Evolutionary conservation across 2,797 vertebrate species (phyloP).

Genomic region (Pipistrellus kuhlii): DNA sequence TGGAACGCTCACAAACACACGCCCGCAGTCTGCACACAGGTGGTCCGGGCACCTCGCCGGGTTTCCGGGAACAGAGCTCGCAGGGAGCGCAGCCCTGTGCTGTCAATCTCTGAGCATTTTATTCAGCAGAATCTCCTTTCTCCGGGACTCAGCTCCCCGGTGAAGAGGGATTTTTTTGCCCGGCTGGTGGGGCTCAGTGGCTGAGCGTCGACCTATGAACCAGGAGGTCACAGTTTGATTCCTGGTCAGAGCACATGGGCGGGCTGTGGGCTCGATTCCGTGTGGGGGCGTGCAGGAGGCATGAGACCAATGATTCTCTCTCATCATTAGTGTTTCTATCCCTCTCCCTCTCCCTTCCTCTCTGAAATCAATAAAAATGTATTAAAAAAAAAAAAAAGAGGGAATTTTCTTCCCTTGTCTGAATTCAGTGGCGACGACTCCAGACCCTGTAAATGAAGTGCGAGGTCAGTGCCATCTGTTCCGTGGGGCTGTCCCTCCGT

Average conservation of each 20-base stretch:
- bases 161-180: not conserved
- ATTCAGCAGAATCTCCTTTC: not conserved
- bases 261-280: not conserved
- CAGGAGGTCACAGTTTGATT: not conserved
- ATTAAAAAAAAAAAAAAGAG: too few relatives aligned
- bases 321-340: not conserved
- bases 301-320: too few relatives aligned
- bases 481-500: fast-evolving
- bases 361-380: not conserved
- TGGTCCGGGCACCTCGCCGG: fast-evolving
- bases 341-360: not conserved
- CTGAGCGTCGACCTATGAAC: not conserved
- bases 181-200: too few relatives aligned
- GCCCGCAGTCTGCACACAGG: not conserved
- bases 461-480: too few relatives aligned
- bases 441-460: too few relatives aligned
- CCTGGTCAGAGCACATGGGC: too few relatives aligned
- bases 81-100: fast-evolving
- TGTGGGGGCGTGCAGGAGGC: too few relatives aligned
- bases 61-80: not conserved
- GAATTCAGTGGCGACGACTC: too few relatives aligned
- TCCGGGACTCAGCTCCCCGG: not conserved
- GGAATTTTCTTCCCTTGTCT: too few relatives aligned
- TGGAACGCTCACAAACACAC: not conserved
- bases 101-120: fast-evolving